phyloP scores from a whole-genome alignment of 2,888 invertebrate genomes.

The Eupelmus urozonus region DNA sequence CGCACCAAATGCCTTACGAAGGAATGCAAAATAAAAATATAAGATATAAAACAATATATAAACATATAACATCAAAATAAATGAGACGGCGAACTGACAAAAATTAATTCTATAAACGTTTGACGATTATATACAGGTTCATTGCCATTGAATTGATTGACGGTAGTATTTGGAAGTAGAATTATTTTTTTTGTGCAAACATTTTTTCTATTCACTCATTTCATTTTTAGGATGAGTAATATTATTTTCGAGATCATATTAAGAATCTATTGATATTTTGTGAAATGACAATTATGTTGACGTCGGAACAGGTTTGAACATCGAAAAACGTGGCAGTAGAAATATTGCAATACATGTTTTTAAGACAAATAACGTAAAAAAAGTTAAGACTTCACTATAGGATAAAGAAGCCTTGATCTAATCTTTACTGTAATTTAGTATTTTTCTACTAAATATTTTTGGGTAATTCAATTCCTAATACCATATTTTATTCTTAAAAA shows the following conservation, averaged over 20 bases:
- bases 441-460: too few relatives aligned
- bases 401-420: background rate
- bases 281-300: constrained; percentile 19
- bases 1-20: constrained; percentile 36
- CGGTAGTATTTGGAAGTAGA: constrained; percentile 8
- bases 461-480: too few relatives aligned
- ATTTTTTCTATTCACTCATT: constrained; percentile 30
- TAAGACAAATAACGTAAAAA: background rate
- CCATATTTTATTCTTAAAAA: too few relatives aligned
- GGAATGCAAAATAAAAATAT: constrained; percentile 40
- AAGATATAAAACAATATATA: constrained; percentile 37
- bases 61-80: constrained; percentile 34
- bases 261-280: constrained; percentile 28
- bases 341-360: constrained; percentile 31
- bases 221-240: constrained; percentile 24
- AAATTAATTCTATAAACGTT: constrained; percentile 22
- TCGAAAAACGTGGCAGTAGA: constrained; percentile 53
- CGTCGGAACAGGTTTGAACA: constrained; percentile 21
- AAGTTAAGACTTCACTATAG: background rate
- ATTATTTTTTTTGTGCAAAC: constrained; percentile 44
- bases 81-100: constrained; percentile 8
- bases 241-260: constrained; percentile 24
- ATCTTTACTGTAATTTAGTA: background rate
- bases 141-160: constrained; percentile 33
- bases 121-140: constrained; percentile 35